Percentiles rank a stretch among this genome's conserved stretches.
Evolutionary conservation across 2,888 invertebrate genomes (phyloP).

Genomic region (Aricia artaxerxes): DNA sequence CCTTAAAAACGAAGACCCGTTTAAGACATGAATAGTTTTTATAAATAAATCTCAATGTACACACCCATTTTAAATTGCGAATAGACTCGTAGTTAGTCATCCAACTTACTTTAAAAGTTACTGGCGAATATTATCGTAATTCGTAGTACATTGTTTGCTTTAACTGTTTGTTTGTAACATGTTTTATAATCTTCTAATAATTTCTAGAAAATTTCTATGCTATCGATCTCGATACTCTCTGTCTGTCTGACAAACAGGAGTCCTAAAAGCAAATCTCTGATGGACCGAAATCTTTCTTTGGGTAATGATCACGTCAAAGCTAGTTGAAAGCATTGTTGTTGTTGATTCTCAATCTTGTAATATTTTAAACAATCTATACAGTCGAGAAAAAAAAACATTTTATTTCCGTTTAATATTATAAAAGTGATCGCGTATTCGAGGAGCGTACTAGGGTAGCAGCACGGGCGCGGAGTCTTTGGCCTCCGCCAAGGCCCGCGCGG

Average conservation of each 20-base stretch:
- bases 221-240: too few species aligned
- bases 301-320: too few species aligned
- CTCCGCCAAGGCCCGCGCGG: slow-evolving; percentile 72
- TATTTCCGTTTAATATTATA: not conserved
- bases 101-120: slow-evolving; percentile 5
- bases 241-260: too few species aligned
- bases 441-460: slow-evolving; percentile 36
- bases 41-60: not conserved
- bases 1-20: not conserved
- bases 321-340: too few species aligned
- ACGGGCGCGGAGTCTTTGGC: slow-evolving; percentile 62
- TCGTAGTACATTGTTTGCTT: not conserved
- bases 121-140: not conserved
- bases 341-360: too few species aligned
- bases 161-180: not conserved
- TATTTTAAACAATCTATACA: not conserved
- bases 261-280: too few species aligned
- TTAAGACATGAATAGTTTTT: not conserved
- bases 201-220: too few species aligned
- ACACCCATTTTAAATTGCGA: not conserved
- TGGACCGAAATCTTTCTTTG: too few species aligned
- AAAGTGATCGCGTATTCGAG: slow-evolving; percentile 35
- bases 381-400: not conserved
- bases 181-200: not conserved
- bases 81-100: slow-evolving; percentile 1